A percentile compares a stretch with the other conserved stretches of the same genome.
Conservation (phyloP, 2,113 vertebrate genomes). For the Marcusenius ussheri region DNA sequence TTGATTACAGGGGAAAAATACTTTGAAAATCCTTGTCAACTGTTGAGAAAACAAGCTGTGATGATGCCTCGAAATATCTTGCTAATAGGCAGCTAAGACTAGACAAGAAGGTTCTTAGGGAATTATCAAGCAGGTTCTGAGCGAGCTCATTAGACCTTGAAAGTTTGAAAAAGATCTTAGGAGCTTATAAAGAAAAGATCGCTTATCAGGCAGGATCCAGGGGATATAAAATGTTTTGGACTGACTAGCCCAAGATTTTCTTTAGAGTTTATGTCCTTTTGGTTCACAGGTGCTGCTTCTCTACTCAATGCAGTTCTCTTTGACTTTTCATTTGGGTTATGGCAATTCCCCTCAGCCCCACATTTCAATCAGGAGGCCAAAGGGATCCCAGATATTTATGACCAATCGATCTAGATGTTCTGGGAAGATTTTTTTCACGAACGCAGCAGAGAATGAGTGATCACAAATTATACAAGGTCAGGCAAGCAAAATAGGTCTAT, state of each 20-base stretch:
- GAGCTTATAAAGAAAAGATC: neutral
- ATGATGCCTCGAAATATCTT: neutral
- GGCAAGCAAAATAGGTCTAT: neutral
- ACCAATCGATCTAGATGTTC: neutral
- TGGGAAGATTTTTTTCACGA: neutral
- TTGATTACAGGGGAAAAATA: neutral
- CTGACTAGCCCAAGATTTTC: neutral
- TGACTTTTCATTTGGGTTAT: neutral
- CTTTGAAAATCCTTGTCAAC: neutral
- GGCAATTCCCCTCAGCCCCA: neutral
- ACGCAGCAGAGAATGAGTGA: neutral
- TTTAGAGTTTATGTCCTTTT: neutral
- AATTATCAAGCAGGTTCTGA: neutral
- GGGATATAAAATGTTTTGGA: neutral
- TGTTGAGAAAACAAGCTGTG: neutral
- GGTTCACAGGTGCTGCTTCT: neutral
- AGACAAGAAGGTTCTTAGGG: neutral
- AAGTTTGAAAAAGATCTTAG: neutral
- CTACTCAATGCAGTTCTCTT: neutral
- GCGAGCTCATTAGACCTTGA: neutral
- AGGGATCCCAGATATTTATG: neutral
- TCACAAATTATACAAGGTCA: neutral
- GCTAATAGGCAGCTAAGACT: neutral
- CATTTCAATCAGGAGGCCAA: neutral
- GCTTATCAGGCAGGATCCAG: neutral